phyloP scores from a whole-genome alignment of 2,113 vertebrate species.

The Cottus gobio region DNA sequence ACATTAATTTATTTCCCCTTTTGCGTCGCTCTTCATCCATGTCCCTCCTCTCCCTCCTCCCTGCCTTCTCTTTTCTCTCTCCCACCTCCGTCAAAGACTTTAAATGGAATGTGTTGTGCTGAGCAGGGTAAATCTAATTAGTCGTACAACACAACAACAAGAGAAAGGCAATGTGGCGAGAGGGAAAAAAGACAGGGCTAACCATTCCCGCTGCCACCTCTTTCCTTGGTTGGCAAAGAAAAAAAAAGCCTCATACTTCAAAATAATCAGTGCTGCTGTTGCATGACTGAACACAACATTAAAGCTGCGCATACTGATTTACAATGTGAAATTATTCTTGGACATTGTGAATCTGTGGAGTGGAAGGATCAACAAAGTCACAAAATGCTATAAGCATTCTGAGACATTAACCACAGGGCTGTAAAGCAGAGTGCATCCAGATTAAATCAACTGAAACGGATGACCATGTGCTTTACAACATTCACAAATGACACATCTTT shows the following conservation, averaged over 20 bases:
- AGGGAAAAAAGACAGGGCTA: conserved; percentile 49
- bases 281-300: conserved; percentile 47
- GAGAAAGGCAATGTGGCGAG: conserved; percentile 64
- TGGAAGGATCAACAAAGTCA: conserved; percentile 31
- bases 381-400: neutral
- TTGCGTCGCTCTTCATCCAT: conserved; percentile 4
- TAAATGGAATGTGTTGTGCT: conserved; percentile 70
- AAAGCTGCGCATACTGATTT: conserved; percentile 30
- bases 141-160: conserved; percentile 73
- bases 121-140: conserved; percentile 81
- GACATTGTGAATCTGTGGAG: conserved; percentile 13
- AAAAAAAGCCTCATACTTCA: conserved; percentile 56
- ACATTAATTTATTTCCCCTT: conserved; percentile 30
- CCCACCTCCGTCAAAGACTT: conserved; percentile 58
- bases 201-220: conserved; percentile 53
- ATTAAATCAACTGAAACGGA: conserved; percentile 19
- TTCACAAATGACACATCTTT: conserved; percentile 7
- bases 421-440: conserved; percentile 5
- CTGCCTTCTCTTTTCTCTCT: conserved; percentile 16
- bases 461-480: conserved; percentile 1
- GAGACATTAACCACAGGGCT: conserved; percentile 16
- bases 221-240: conserved; percentile 59
- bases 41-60: conserved; percentile 10
- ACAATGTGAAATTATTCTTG: conserved; percentile 25
- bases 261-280: conserved; percentile 49